Conservation (phyloP, 2,888 invertebrate genomes). For the Brachypalpus laphriformis region DNA sequence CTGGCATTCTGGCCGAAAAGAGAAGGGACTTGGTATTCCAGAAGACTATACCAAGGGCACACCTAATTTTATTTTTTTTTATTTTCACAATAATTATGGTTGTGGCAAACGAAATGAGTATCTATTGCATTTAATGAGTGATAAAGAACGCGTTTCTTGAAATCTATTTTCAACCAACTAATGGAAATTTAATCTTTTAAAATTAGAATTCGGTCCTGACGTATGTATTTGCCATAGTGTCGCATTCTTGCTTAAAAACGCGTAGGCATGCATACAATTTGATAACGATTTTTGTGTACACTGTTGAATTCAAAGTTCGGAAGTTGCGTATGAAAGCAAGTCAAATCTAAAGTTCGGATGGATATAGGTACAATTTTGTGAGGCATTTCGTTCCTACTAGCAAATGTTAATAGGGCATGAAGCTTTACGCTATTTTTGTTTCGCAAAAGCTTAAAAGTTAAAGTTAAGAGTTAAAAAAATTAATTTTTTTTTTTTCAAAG, state of each 20-base stretch:
- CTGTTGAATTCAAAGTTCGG: not conserved
- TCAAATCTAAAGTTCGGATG: too few species aligned
- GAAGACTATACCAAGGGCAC: constrained; percentile 45
- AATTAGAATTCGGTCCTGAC: not conserved
- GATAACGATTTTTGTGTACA: not conserved
- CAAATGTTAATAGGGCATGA: too few species aligned
- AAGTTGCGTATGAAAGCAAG: too few species aligned
- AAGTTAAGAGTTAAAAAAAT: too few species aligned
- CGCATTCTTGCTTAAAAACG: not conserved
- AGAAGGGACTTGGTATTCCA: constrained; percentile 55
- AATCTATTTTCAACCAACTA: not conserved
- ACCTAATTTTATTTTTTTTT: constrained; percentile 12
- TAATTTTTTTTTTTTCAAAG: too few species aligned
- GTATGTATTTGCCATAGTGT: not conserved
- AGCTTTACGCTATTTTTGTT: too few species aligned
- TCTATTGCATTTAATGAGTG: not conserved
- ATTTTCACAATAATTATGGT: not conserved
- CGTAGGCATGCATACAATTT: not conserved
- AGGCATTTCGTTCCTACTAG: too few species aligned
- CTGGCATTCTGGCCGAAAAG: constrained; percentile 53
- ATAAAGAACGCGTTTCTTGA: constrained; percentile 7
- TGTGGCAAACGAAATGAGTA: not conserved
- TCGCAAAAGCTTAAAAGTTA: too few species aligned
- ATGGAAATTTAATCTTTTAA: constrained; percentile 1
- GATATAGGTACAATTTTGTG: too few species aligned